Conservation (phyloP, 2,113 vertebrate genomes). For the Uria aalge region DNA sequence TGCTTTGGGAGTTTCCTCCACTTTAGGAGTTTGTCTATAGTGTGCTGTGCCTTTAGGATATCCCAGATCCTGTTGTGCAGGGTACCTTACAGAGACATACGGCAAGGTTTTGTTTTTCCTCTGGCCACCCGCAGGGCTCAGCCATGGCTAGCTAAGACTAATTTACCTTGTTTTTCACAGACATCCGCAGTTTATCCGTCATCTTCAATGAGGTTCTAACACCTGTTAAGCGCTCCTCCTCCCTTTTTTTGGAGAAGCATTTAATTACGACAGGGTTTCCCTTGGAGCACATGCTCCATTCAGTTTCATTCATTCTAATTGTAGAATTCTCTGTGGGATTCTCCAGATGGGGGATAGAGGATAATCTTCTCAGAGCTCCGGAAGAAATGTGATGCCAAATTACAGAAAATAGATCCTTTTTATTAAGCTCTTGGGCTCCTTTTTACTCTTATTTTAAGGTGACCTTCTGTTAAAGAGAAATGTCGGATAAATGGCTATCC, state of each 20-base stretch:
- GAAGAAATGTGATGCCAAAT: slow-evolving; percentile 65
- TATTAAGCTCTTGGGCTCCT: slow-evolving; percentile 52
- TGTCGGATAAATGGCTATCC: not conserved
- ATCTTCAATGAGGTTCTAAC: not conserved
- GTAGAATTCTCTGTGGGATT: slow-evolving; percentile 57
- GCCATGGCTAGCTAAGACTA: not conserved
- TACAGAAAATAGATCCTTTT: slow-evolving; percentile 67
- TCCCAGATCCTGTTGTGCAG: not conserved
- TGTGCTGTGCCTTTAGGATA: not conserved
- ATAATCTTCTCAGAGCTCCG: slow-evolving; percentile 59
- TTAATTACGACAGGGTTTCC: slow-evolving; percentile 57
- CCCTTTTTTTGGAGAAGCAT: slow-evolving; percentile 26
- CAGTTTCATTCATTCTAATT: slow-evolving; percentile 30
- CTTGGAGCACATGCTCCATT: slow-evolving; percentile 37
- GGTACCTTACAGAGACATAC: not conserved
- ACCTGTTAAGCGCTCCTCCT: not conserved
- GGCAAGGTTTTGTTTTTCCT: not conserved
- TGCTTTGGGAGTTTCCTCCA: not conserved
- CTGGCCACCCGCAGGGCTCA: not conserved
- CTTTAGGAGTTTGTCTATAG: not conserved
- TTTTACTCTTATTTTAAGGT: slow-evolving; percentile 53
- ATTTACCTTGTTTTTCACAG: not conserved
- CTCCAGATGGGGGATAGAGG: slow-evolving; percentile 61
- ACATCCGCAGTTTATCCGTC: not conserved
- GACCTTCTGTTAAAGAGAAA: slow-evolving; percentile 24